Evolutionary conservation across 2,113 vertebrate species (phyloP).

Genomic region (Isichthys henryi): DNA sequence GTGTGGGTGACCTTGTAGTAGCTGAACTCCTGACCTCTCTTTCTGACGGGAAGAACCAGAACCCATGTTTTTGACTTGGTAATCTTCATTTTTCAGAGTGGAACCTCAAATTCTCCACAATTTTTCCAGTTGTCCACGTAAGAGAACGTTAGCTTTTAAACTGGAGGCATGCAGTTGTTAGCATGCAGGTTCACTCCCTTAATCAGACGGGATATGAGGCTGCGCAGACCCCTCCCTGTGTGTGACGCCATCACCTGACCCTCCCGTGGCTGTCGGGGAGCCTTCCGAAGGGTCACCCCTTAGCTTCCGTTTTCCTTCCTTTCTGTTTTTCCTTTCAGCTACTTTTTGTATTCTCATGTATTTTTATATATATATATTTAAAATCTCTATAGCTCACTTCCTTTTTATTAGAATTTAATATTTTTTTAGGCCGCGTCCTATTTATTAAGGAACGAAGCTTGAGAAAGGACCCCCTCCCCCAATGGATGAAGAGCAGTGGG

Average conservation of each 20-base stretch:
- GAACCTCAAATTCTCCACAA: background rate
- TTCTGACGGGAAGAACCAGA: background rate
- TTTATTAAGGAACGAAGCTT: slow-evolving; percentile 16
- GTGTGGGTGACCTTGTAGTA: background rate
- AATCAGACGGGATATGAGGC: background rate
- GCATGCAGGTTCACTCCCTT: slow-evolving; percentile 29
- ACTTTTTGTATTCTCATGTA: slow-evolving; percentile 25
- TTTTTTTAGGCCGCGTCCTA: slow-evolving; percentile 21
- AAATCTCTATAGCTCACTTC: slow-evolving; percentile 26
- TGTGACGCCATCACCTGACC: background rate
- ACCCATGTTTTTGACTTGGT: background rate
- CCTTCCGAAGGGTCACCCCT: background rate
- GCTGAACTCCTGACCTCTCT: background rate
- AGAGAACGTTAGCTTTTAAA: slow-evolving; percentile 27
- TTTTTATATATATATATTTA: slow-evolving; percentile 27
- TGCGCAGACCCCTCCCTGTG: background rate
- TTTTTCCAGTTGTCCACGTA: background rate
- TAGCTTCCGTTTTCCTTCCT: background rate
- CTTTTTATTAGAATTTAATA: slow-evolving; percentile 28
- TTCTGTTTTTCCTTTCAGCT: background rate
- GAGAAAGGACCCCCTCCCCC: background rate
- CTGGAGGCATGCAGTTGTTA: slow-evolving; percentile 47
- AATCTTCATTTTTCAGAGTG: background rate
- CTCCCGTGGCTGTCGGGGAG: background rate
- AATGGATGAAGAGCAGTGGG: background rate